Evolutionary conservation across 2,113 vertebrate species (phyloP).

Genomic region (Hippocampus mohnikei): DNA sequence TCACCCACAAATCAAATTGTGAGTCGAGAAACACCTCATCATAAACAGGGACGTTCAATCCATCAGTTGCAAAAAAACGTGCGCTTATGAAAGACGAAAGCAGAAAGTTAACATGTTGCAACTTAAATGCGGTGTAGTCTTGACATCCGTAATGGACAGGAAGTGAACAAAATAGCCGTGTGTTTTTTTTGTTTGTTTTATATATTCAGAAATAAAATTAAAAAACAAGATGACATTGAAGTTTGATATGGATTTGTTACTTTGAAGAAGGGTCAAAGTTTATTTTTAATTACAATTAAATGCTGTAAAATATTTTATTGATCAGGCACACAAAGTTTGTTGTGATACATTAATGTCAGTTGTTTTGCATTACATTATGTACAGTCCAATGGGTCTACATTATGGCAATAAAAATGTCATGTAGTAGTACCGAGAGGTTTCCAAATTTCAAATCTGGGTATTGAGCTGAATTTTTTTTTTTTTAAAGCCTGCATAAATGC

Average conservation of each 20-base stretch:
- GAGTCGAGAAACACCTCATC: conserved; percentile 9
- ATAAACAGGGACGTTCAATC: conserved; percentile 19
- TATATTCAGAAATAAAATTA: background rate
- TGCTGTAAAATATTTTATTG: background rate
- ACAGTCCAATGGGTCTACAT: background rate
- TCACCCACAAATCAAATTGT: conserved; percentile 1
- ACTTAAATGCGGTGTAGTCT: background rate
- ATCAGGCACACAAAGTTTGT: background rate
- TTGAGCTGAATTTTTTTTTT: background rate
- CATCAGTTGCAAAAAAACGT: conserved; percentile 19
- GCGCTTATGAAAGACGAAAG: background rate
- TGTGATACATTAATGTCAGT: background rate
- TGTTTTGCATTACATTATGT: background rate
- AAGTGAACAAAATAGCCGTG: background rate
- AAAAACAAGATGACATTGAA: background rate
- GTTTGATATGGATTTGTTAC: background rate
- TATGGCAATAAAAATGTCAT: background rate
- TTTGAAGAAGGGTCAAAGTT: background rate
- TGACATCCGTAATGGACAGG: background rate
- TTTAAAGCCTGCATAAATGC: background rate
- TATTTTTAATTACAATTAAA: background rate
- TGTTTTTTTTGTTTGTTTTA: background rate
- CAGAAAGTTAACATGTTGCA: conserved; percentile 4
- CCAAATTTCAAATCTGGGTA: background rate
- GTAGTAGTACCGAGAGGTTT: background rate